phyloP scores from a whole-genome alignment of 2,888 invertebrate species.

The Chrysolina americana region DNA sequence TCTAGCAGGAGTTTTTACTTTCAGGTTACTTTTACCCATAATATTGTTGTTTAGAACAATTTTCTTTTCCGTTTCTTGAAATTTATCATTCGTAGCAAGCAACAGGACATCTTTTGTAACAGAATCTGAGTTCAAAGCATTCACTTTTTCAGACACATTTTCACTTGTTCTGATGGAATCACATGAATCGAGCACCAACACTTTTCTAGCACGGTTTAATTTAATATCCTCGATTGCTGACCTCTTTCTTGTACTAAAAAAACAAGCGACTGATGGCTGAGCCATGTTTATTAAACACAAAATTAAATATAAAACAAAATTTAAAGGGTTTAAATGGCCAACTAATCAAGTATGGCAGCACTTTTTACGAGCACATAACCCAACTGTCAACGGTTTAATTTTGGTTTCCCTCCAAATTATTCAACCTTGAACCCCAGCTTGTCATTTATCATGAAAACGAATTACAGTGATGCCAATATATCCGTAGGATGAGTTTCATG shows the following conservation, averaged over 20 bases:
- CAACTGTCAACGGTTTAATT: slow-evolving; percentile 30
- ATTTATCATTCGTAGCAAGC: slow-evolving; percentile 40
- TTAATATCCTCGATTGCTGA: slow-evolving; percentile 78
- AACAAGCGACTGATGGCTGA: slow-evolving; percentile 83
- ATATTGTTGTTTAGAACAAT: slow-evolving; percentile 48
- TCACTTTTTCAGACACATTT: slow-evolving; percentile 41
- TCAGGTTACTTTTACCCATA: slow-evolving; percentile 37
- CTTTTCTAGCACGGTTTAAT: slow-evolving; percentile 71
- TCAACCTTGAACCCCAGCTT: no score
- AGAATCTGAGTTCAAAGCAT: slow-evolving; percentile 21
- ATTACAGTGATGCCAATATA: neutral
- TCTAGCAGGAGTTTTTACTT: slow-evolving; percentile 30
- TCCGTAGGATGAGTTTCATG: no score
- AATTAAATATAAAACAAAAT: slow-evolving; percentile 55
- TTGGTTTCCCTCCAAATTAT: slow-evolving; percentile 39
- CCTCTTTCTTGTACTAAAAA: slow-evolving; percentile 84
- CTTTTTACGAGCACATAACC: neutral
- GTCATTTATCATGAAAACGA: no score
- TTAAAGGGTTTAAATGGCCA: slow-evolving; percentile 59
- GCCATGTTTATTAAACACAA: slow-evolving; percentile 73
- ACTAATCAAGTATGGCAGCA: slow-evolving; percentile 19
- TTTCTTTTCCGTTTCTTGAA: slow-evolving; percentile 53
- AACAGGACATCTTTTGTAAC: slow-evolving; percentile 35
- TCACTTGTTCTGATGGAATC: slow-evolving; percentile 36
- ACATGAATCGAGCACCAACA: slow-evolving; percentile 65